Evolutionary conservation across 2,113 vertebrate species (phyloP), one percentile per base, ranked within the genome.

Genomic region (Geococcyx californianus): DNA sequence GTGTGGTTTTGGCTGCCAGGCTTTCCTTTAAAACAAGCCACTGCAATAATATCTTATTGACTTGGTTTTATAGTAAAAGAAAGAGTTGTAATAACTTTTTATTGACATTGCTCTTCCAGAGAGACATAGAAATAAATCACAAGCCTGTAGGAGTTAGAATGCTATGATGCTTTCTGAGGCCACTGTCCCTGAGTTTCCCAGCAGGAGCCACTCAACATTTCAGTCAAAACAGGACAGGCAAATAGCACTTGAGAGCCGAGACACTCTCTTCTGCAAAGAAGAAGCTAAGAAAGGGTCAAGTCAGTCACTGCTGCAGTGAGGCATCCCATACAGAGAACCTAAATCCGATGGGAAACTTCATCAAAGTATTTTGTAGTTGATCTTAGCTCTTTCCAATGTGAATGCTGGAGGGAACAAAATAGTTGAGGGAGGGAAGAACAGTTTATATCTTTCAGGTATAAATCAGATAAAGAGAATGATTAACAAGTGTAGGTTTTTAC

Each of bases 1-100:
- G 68, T 51, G 72, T 78, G 69, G 20, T 87, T 90, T 90, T 84
- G 72, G 20, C 76, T 94, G 66, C 68, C 78, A 93, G 75, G 40
- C 29, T 93, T 96, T 90, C 54, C 62, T 94, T 95, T 87, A 77
- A 93, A 95, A 83, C 28, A 95, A 82, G 80, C 59, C 72, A 40
- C 44, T 0, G 1, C 76, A 92, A 93, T 95, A 96, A 94, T 96
- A 81, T 75, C 74, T 78, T 95, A 96, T 93, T 95, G 97, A 94
- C 91, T 87, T 55, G 29, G 78, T 87, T 94, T 91, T 90, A 82
- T 78, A 79, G 90, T 90, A 89, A 93, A 95, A 96, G 56, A 88
- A 93, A 91, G 68, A 85, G 62, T 85, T 94, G 84, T 92, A 96
- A 96, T 97, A 97, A 96, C 94, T 94, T 97, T 95, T 88, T 97